Evolutionary conservation across 2,888 invertebrate genomes (phyloP), one percentile per base, ranked within the genome.

Genomic region (Hydroisotoma schaefferi): DNA sequence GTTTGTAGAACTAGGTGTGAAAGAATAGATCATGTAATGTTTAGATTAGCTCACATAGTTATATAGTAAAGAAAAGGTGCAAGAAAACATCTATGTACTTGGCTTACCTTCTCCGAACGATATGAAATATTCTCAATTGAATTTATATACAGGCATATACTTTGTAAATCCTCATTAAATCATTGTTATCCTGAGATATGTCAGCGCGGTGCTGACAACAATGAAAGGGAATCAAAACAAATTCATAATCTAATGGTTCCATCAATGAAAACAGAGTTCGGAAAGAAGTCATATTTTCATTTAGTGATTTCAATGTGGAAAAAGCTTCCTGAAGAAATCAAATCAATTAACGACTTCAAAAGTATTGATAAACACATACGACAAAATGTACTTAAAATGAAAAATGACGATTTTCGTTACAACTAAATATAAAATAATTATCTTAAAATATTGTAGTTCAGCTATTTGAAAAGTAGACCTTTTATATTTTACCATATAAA

Each of bases 61-160:
- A n/a, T 15, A 40, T 40, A 40, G 5, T 40, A 10, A 15, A 20
- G 15, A 40, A 15, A 40, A 40, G n/a, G 5, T 10, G 5, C 40
- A 10, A 5, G 20, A 40, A 8, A 33, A 33, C 8, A 33, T 18
- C 12, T 43, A 18, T n/a, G 18, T 8, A 43, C 18, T 28, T 49
- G 49, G 49, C 29, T 49, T 8, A 28, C 49, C 6, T 12, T 20
- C 26, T 27, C 49, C 6, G 49, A 49, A 28, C 5, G 49, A 28
- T 49, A 49, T 28, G 49, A 49, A 20, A 15, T 49, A 28, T 49
- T n/a, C 49, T 49, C 49, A 26, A n/a, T 49, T 28, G 23, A 25
- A 28, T 49, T 28, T 28, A 18, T 49, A 3, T 49, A n/a, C 20
- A 26, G 28, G 20, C 12, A 49, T 29, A 10, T 26, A 4, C 6